Base-by-base conservation (phyloP, 2,797 vertebrate species). In the Halcyon leucocephala region DNA sequence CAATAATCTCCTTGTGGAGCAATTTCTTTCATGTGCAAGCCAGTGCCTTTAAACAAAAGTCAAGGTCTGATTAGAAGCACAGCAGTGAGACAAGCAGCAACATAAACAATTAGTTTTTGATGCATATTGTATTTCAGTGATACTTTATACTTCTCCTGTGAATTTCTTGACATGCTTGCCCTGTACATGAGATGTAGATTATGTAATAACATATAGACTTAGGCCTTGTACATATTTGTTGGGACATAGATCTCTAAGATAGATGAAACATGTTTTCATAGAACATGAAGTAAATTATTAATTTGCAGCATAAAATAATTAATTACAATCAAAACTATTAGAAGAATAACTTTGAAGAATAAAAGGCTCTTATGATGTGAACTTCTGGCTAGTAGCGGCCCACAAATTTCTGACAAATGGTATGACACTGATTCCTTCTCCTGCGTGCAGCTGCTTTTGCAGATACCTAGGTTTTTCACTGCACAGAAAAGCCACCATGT, bases 1-100 rank as follows among this genome's bases (percentile, higher is more conserved):
- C 86, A 98, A 95, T 96, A 97, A 98, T 94, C 90, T 95, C 65
- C 82, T 97, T 97, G 90, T 97, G 94, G 49, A 86, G 58, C 48
- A 82, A 67, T 49, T 80, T 26, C 54, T 86, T 86, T 55, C 73
- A 60, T 83, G 57, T 61, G 33, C 54, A 79, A 51, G 73, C 87
- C 97, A 67, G n/a, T 65, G 7, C 20, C 82, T 83, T 92, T 48
- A 82, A 91, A 70, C 86, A 91, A 54, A 82, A 87, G 48, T 69
- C 64, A 65, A 54, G 25, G n/a, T 61, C 44, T 65, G 29, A 65
- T 57, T 52, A 81, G 61, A 55, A 66, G 52, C 33, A 62, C 14
- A 66, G 33, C 31, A 90, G 11, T 37, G 52, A 93, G n/a, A 24
- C 39, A 90, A 84, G 46, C 10, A 91, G 9, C 37, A 77, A 60